Evolutionary conservation across 2,888 invertebrate species (phyloP), one percentile per base, ranked within the genome.

Genomic region (Tillus elongatus): DNA sequence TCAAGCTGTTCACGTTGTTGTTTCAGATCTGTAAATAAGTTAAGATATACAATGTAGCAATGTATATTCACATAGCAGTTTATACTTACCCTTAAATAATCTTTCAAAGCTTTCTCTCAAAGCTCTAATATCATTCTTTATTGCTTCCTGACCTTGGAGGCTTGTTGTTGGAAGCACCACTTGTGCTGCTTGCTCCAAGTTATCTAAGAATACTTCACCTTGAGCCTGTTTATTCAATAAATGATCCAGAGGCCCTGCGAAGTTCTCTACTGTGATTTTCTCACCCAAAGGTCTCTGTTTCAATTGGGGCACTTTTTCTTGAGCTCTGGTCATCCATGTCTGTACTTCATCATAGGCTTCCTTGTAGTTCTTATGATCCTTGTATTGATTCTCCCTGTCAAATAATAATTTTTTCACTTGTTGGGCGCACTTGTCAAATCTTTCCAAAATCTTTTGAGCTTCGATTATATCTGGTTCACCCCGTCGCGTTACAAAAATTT

Each of bases 301-400:
- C 42, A 89, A 69, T 3, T 87, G 82, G 2, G 91, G 91, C 44
- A 91, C 81, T 60, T 89, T 90, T 65, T 92, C 91, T 44, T 89
- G 77, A 1, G 90, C 85, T 48, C 90, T 73, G 36, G 78, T 80
- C 44, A 95, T 72, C 92, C 93, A 95, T 36, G 82, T 79, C 33
- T 84, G 82, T 10, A 93, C 73, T 56, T 90, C 90, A 56, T 92
- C 91, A 46, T 87, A 83, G 3, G 91, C 87, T 65, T 91, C 91
- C 59, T 92, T 92, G 60, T 91, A 95, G 1, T 82, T 63, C 43
- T 86, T 77, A 56, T 92, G 91, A 60, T 92, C 89, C 56, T 83
- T 80, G 56, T 84, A 89, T 57, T 91, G 87, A 53, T 83, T 82
- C 60, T 89, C 88, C 11, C 89, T 75, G 55, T 89, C 86, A 2